These are phyloP conservation scores for Procambarus clarkii DNA, from an alignment of 1,140 invertebrate genomes.

Conservation along the genomic window DNA sequence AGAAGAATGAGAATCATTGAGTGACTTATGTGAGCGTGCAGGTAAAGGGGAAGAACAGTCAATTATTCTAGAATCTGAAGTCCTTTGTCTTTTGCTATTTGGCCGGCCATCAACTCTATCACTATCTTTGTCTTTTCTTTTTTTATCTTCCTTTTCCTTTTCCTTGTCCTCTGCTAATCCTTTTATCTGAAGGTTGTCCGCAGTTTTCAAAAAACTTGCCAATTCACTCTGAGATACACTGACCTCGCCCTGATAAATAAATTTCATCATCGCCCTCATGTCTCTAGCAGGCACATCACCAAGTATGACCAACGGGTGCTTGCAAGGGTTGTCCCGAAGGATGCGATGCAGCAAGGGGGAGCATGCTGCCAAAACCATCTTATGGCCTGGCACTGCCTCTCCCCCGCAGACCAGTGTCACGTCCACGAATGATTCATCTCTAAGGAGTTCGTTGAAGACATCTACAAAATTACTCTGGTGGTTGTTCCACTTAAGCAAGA, in stretches of 20 bases:
- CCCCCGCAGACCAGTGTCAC: slow-evolving; percentile 73
- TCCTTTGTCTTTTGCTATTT: slow-evolving; percentile 54
- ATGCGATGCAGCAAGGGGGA: slow-evolving; percentile 84
- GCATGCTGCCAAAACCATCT: slow-evolving; percentile 82
- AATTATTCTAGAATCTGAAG: slow-evolving; percentile 17
- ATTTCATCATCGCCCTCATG: slow-evolving; percentile 81
- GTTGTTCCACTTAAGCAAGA: slow-evolving; percentile 73
- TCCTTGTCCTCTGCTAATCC: slow-evolving; percentile 86
- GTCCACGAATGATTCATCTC: slow-evolving; percentile 72
- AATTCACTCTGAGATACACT: slow-evolving; percentile 95
- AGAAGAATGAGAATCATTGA: slow-evolving; percentile 66
- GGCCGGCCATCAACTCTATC: slow-evolving; percentile 41
- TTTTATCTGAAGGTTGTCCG: slow-evolving; percentile 93
- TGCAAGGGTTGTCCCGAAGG: slow-evolving; percentile 79
- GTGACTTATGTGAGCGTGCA: slow-evolving; percentile 53
- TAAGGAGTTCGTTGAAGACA: slow-evolving; percentile 72
- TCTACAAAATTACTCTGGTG: slow-evolving; percentile 73
- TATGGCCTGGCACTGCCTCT: slow-evolving; percentile 80
- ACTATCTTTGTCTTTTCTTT: slow-evolving; percentile 63
- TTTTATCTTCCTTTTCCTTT: slow-evolving; percentile 59
- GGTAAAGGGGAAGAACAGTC: slow-evolving; percentile 26
- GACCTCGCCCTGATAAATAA: slow-evolving; percentile 86
- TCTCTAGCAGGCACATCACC: slow-evolving; percentile 89
- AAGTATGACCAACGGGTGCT: slow-evolving; percentile 90
- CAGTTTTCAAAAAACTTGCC: slow-evolving; percentile 92